These are phyloP conservation scores for Coptotermes formosanus DNA, from an alignment of 1,140 invertebrate species.

Conservation along the genomic window DNA sequence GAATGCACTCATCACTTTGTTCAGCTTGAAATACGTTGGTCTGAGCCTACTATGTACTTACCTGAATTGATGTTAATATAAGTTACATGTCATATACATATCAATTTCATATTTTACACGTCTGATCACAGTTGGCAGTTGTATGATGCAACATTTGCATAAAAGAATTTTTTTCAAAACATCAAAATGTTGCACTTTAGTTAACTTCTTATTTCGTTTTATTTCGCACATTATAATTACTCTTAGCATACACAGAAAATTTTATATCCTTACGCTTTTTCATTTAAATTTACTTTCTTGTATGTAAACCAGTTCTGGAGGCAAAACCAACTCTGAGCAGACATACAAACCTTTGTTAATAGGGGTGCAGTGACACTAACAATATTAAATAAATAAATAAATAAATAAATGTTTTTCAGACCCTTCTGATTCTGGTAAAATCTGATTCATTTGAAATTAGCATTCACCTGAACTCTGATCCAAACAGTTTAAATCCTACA, in stretches of 20 bases:
- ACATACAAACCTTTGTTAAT: background rate
- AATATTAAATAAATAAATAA: background rate
- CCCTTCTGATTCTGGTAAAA: too few relatives aligned
- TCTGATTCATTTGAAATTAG: too few relatives aligned
- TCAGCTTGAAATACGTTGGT: background rate
- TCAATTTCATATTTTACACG: background rate
- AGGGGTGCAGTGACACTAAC: background rate
- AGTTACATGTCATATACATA: background rate
- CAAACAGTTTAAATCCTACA: too few relatives aligned
- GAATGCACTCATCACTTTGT: constrained; percentile 7
- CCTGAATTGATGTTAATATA: constrained; percentile 1
- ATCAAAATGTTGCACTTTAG: background rate
- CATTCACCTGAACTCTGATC: too few relatives aligned
- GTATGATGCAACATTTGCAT: background rate
- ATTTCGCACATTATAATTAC: background rate
- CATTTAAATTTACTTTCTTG: background rate
- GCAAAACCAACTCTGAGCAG: background rate
- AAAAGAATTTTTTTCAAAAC: background rate
- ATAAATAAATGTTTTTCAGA: background rate
- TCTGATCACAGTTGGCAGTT: background rate
- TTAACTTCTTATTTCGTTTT: background rate
- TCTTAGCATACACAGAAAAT: background rate
- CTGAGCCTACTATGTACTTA: background rate
- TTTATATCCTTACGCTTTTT: background rate
- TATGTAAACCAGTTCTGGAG: background rate